Conservation (phyloP, 2,113 vertebrate species). For the Climacteris rufus region DNA sequence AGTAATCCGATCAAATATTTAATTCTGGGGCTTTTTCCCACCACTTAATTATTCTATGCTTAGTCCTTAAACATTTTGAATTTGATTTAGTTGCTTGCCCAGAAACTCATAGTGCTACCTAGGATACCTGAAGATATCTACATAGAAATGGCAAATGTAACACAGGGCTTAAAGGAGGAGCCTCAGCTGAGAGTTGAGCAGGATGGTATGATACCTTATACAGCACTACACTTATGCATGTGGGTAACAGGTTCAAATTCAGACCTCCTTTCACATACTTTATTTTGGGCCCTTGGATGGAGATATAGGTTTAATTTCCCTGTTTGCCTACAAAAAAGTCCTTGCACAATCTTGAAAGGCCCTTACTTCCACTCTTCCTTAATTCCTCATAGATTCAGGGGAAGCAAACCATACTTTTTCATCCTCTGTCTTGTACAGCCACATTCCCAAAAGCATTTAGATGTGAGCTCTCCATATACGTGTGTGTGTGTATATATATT, state of each 20-base stretch:
- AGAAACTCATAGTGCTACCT: not conserved
- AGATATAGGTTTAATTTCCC: not conserved
- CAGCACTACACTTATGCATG: accelerated
- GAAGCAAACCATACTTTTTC: not conserved
- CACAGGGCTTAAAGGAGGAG: not conserved
- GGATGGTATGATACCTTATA: not conserved
- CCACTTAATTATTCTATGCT: not conserved
- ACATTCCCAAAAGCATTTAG: not conserved
- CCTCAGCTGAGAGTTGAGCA: not conserved
- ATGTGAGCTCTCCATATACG: not conserved
- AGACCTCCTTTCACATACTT: not conserved
- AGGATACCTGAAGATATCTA: not conserved
- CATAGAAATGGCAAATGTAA: not conserved
- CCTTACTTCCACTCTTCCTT: not conserved
- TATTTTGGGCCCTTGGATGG: not conserved
- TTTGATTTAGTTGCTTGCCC: not conserved
- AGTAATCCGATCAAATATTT: not conserved
- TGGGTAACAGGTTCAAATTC: not conserved
- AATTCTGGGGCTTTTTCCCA: not conserved
- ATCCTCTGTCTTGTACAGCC: not conserved
- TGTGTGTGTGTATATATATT: not conserved
- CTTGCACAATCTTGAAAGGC: not conserved
- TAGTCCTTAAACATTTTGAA: not conserved
- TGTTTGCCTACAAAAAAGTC: not conserved
- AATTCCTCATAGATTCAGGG: not conserved